Evolutionary conservation across 1,140 invertebrate genomes (phyloP).

Genomic region (Heliothis subflexa): DNA sequence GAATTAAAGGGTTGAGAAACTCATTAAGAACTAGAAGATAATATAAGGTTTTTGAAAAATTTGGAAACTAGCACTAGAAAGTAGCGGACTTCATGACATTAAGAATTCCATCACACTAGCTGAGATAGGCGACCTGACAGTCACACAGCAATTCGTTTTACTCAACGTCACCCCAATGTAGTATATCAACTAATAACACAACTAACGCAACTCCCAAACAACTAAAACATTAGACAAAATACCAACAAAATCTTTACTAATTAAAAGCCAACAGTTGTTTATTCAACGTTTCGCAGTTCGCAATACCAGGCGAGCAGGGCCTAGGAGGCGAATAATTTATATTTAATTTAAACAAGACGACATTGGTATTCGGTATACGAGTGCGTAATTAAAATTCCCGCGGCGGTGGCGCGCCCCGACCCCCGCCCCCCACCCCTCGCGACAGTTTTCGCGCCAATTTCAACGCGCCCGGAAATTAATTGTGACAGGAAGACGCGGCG

Average conservation of each 20-base stretch:
- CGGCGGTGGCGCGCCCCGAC: constrained; percentile 67
- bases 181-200: constrained; percentile 41
- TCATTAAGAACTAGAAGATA: neutral
- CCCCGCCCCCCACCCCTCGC: constrained; percentile 62
- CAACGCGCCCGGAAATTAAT: constrained; percentile 85
- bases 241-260: constrained; percentile 63
- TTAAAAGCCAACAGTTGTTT: constrained; percentile 76
- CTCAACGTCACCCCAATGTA: constrained; percentile 11
- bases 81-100: no score
- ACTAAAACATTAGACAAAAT: constrained; percentile 49
- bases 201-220: constrained; percentile 34
- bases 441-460: constrained; percentile 86
- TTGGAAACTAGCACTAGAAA: neutral
- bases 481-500: constrained; percentile 85
- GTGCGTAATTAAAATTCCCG: constrained; percentile 86
- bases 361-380: constrained; percentile 86
- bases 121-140: neutral
- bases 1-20: constrained; percentile 29
- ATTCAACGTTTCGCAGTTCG: constrained; percentile 73
- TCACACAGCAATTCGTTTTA: neutral
- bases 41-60: neutral
- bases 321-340: constrained; percentile 84
- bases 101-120: neutral
- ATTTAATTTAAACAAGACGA: constrained; percentile 86
- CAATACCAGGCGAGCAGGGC: constrained; percentile 76